Evolutionary conservation across 2,113 vertebrate species (phyloP).

Genomic region (chimpanzee (Pan troglodytes)): NHGRI_mPanTro3-v2.1_pri NC_072414.2:77537001-77537500

Average conservation of each 20-base stretch:
- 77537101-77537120: not conserved
- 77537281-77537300: fast-evolving
- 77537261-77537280: fast-evolving
- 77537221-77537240: not conserved
- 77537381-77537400: not conserved
- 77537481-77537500: not conserved
- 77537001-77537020: conserved; percentile 84
- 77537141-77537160: not conserved
- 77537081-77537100: too few relatives aligned
- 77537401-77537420: fast-evolving
- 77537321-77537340: not conserved
- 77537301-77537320: not conserved
- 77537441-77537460: too few relatives aligned
- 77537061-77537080: not conserved
- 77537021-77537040: conserved; percentile 73
- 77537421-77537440: fast-evolving
- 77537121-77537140: not conserved
- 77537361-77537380: not conserved
- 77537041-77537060: not conserved
- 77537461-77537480: not conserved
- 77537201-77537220: not conserved
- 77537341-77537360: not conserved
- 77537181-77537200: too few relatives aligned
- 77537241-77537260: too few relatives aligned
- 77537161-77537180: not conserved